These are phyloP conservation scores for Alviniconcha marisindica DNA, from an alignment of 1,140 invertebrate genomes.

Conservation along the genomic window DNA sequence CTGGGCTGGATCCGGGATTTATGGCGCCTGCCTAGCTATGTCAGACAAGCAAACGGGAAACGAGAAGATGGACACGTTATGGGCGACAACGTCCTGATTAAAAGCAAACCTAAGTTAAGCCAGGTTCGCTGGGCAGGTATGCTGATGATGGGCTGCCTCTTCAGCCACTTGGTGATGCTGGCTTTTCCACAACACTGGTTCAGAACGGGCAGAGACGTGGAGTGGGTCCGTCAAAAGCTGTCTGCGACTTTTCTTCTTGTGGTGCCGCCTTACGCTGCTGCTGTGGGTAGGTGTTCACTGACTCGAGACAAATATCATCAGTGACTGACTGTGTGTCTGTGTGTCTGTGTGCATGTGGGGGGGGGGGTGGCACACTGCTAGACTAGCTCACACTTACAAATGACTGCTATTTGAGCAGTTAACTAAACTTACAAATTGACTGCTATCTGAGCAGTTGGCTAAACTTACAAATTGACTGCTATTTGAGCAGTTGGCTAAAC, in stretches of 20 bases:
- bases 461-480: too few species aligned
- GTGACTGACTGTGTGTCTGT: too few species aligned
- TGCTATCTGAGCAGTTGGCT: too few species aligned
- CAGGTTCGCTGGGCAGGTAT: conserved; percentile 86
- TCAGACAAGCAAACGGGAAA: conserved; percentile 91
- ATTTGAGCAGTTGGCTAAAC: too few species aligned
- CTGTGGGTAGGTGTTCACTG: conserved; percentile 82
- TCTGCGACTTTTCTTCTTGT: conserved; percentile 39
- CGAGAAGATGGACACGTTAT: conserved; percentile 82
- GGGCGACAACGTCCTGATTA: conserved; percentile 79
- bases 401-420: too few species aligned
- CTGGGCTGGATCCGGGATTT: conserved; percentile 91
- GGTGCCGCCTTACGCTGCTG: conserved; percentile 82
- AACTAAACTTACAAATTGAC: too few species aligned
- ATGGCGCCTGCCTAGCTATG: conserved; percentile 90
- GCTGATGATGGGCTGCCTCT: conserved; percentile 87
- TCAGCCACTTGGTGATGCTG: conserved; percentile 84
- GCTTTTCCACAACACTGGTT: conserved; percentile 84
- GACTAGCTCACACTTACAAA: too few species aligned
- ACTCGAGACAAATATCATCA: too few species aligned
- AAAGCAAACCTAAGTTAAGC: conserved; percentile 71
- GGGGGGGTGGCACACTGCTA: too few species aligned
- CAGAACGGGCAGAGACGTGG: conserved; percentile 3
- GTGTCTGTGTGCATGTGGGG: too few species aligned
- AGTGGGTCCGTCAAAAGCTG: too few species aligned